Percentiles rank a stretch among this genome's conserved stretches.
phyloP scores from a whole-genome alignment of 2,888 invertebrate genomes.

The Agonopterix alstromeriana region DNA sequence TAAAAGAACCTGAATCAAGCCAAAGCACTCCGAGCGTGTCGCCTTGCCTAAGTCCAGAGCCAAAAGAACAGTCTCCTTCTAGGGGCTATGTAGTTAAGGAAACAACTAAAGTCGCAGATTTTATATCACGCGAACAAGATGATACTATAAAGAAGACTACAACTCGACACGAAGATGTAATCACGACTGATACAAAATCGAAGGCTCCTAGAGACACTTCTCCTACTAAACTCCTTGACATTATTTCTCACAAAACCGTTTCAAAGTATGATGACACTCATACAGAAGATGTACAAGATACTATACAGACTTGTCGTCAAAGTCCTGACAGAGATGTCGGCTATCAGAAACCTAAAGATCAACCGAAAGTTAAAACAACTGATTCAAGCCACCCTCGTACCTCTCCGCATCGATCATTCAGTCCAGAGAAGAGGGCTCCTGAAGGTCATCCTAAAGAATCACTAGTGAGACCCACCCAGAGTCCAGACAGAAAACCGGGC shows the following conservation, averaged over 20 bases:
- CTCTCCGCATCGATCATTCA: constrained; percentile 9
- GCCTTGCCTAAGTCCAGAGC: constrained; percentile 42
- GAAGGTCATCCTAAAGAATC: neutral
- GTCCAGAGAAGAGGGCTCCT: neutral
- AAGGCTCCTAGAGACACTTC: constrained; percentile 31
- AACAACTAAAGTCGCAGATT: constrained; percentile 26
- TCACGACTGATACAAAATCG: constrained; percentile 12
- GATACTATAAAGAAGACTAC: constrained; percentile 22
- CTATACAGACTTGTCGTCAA: constrained; percentile 9
- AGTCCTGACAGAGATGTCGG: constrained; percentile 30
- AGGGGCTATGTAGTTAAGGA: constrained; percentile 18
- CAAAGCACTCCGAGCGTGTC: constrained; percentile 43
- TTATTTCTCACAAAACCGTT: constrained; percentile 20
- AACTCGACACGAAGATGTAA: constrained; percentile 4
- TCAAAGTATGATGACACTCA: constrained; percentile 7
- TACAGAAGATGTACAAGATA: constrained; percentile 9
- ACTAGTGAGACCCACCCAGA: constrained; percentile 14
- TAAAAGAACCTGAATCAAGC: constrained; percentile 25
- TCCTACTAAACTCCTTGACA: constrained; percentile 40
- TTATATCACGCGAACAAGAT: constrained; percentile 34
- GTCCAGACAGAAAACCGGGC: constrained; percentile 37
- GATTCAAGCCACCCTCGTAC: constrained; percentile 14
- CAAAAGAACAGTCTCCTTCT: constrained; percentile 28
- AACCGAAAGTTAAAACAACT: neutral
- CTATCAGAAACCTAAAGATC: constrained; percentile 8